Percentiles rank a stretch among this genome's conserved stretches.
phyloP scores from a whole-genome alignment of 1,140 invertebrate species.

The Zaprionus camerounensis region DNA sequence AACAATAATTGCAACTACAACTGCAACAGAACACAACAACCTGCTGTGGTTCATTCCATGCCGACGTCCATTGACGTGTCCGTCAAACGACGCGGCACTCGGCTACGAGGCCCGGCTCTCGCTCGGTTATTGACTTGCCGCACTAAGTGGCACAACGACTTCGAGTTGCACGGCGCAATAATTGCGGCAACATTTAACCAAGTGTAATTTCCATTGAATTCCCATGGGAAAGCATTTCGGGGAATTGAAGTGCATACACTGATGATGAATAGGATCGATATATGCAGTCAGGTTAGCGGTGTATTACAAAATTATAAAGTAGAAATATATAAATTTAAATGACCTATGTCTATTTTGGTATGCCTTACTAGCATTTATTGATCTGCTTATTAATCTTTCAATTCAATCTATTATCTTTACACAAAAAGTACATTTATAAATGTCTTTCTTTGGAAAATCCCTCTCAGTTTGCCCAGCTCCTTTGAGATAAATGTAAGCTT shows the following conservation, averaged over 20 bases:
- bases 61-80: constrained; percentile 64
- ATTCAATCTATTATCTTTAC: neutral
- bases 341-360: neutral
- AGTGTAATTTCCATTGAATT: constrained; percentile 21
- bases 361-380: neutral
- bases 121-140: constrained; percentile 70
- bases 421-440: neutral
- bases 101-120: neutral
- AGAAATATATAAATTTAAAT: too few relatives aligned
- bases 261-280: neutral
- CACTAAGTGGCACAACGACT: constrained; percentile 73
- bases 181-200: constrained; percentile 36
- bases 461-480: constrained; percentile 7
- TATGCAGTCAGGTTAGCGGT: neutral
- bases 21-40: neutral
- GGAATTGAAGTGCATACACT: neutral
- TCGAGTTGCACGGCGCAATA: constrained; percentile 55
- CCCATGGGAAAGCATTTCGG: neutral
- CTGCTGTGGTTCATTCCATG: constrained; percentile 4
- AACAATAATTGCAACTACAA: constrained; percentile 11
- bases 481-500: constrained; percentile 23
- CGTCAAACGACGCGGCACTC: constrained; percentile 43
- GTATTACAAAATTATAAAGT: neutral
- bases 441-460: neutral
- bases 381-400: neutral